Evolutionary conservation across 1,140 invertebrate species (phyloP).

Genomic region (Pantala flavescens): DNA sequence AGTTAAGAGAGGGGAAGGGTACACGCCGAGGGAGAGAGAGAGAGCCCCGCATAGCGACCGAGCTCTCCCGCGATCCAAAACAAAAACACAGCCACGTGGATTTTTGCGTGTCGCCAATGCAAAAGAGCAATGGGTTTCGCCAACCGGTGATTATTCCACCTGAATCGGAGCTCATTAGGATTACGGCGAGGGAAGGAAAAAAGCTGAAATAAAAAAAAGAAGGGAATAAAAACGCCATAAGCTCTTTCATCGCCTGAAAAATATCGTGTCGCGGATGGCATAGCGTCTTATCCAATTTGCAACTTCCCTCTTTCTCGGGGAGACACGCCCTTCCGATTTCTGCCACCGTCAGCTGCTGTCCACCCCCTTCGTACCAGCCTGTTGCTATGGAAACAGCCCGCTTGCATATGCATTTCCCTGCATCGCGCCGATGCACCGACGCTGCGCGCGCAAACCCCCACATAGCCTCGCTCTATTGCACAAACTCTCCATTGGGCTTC

Average conservation of each 20-base stretch:
- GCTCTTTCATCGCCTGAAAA: background rate
- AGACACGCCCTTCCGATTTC: background rate
- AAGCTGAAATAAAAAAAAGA: background rate
- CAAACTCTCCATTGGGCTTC: too few relatives aligned
- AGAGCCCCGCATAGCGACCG: background rate
- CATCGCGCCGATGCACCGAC: background rate
- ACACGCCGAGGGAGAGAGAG: too few relatives aligned
- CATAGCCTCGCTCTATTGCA: too few relatives aligned
- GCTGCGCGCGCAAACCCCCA: background rate
- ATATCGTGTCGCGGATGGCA: background rate
- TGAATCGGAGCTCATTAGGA: conserved; percentile 8
- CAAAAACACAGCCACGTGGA: conserved; percentile 1
- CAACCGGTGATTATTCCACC: background rate
- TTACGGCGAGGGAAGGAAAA: background rate
- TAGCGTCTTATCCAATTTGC: background rate
- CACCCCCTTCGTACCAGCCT: background rate
- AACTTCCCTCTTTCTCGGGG: background rate
- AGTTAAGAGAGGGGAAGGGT: too few relatives aligned
- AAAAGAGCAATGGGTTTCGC: background rate
- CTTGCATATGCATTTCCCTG: background rate
- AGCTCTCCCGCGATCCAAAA: background rate
- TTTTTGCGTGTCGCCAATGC: background rate
- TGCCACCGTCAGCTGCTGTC: background rate
- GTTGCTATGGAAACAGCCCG: conserved; percentile 3
- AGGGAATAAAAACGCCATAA: background rate